Evolutionary conservation across 2,888 invertebrate species (phyloP).

Genomic region (Eupithecia insigniata): DNA sequence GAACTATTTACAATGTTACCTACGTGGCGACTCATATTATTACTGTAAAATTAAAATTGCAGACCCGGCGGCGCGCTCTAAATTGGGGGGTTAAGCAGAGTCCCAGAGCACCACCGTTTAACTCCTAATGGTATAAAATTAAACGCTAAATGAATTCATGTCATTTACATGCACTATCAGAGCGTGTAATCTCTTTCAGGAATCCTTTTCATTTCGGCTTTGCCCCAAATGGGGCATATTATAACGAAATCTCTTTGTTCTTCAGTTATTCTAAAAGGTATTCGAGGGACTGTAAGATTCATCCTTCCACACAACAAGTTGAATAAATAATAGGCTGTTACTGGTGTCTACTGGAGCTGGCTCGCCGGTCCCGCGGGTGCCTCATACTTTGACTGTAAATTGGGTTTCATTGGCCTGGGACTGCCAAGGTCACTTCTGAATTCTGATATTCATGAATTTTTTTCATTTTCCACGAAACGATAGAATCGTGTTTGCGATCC

Average conservation of each 20-base stretch:
- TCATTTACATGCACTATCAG: constrained; percentile 38
- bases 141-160: constrained; percentile 37
- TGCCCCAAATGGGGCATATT: constrained; percentile 33
- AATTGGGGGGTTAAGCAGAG: constrained; percentile 26
- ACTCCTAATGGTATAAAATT: constrained; percentile 36
- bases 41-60: constrained; percentile 11
- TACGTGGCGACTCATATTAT: constrained; percentile 8
- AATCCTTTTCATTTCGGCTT: constrained; percentile 34
- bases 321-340: constrained; percentile 52
- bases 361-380: constrained; percentile 33
- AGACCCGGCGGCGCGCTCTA: constrained; percentile 15
- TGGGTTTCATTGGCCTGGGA: constrained; percentile 49
- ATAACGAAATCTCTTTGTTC: constrained; percentile 38
- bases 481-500: constrained; percentile 33
- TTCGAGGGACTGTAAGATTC: constrained; percentile 46
- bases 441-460: constrained; percentile 38
- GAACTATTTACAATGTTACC: neutral
- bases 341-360: constrained; percentile 40
- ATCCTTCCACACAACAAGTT: constrained; percentile 46
- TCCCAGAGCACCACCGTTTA: constrained; percentile 32
- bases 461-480: constrained; percentile 33
- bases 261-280: constrained; percentile 38
- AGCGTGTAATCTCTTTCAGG: constrained; percentile 36
- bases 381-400: constrained; percentile 50
- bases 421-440: constrained; percentile 36